Evolutionary conservation across 2,797 vertebrate genomes (phyloP), one percentile per base, ranked within the genome.

Genomic region (Cyclura pinguis): DNA sequence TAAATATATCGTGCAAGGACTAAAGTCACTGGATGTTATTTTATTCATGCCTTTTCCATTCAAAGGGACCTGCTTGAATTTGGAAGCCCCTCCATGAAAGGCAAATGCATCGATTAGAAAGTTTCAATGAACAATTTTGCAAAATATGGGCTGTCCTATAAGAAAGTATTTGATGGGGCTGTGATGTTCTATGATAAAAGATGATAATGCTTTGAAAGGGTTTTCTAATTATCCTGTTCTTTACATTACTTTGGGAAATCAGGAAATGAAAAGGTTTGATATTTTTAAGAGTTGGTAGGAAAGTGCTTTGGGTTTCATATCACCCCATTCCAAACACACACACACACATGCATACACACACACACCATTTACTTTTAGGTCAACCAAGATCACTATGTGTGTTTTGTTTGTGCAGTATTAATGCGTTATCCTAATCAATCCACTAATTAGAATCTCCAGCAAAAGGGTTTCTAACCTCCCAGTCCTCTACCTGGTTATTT

Each of bases 311-410:
- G 42, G 32, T 78, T 84, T 42, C 57, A 57, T 38, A 42, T 14
- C 1, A 27, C 12, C 5, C 13, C 14, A 27, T 32, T 32, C 27
- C 47, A 69, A 2, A 18, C 64, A 55, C n/a, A 73, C 10, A 24
- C 12, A 0, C 1, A 24, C 6, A 1, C 1, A 64, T 0, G 42
- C n/a, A 73, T 5, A 24, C 12, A 0, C 1, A 24, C 6, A 1
- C 1, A 64, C 29, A 38, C 5, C 3, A 20, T 16, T 38, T 52
- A 5, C 29, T 72, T 88, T 24, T 73, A 80, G 80, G 24, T 6
- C n/a, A 72, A 57, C 24, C n/a, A 18, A 72, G 13, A 29, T 78
- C 72, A 84, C 47, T 24, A 18, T 29, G n/a, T 38, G 14, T 84
- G 14, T 67, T 89, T 84, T 12, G 67, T 78, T 82, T 82, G 80